Base-by-base conservation (phyloP, 1,140 invertebrate genomes). In the Whitmania pigra region DNA sequence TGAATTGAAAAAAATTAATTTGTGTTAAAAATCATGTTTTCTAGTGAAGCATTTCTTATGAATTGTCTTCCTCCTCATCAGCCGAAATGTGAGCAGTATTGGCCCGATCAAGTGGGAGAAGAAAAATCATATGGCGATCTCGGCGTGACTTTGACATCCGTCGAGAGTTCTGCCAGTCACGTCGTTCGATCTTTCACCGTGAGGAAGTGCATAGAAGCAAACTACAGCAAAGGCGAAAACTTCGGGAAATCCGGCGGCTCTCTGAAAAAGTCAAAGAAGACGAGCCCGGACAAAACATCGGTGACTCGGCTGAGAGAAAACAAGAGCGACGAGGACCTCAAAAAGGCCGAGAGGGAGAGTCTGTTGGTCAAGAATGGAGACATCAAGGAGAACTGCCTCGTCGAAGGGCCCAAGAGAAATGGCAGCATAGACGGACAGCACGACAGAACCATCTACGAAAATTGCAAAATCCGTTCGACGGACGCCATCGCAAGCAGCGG, bases 71-170 rank as follows among this genome's bases (percentile, higher is more conserved):
- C 2, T 36, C 31, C 11, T 76, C 31, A n/a, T 43, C 76, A 92
- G 90, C 88, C 90, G 78, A 96, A 96, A 85, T 96, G 93, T 84
- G 93, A 94, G 82, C 90, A 92, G 90, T 96, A 96, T 80, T 95
- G 93, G 93, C 93, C 93, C 73, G 71, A 71, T 31, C 91, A 86
- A n/a, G 85, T 88, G 75, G 84, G 93, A 83, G 87, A 86, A 74
- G 91, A 91, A 20, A 85, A 86, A 0, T 90, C 92, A 79, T 89
- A 88, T 27, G 93, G 94, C 78, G 88, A 90, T 18, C 89, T 95
- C 77, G 89, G 91, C 84, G 92, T 96, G 5, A 89, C 87, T 75
- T 81, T 93, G 68, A 81, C 91, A 43, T 88, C 89, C 79, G 91
- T 93, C 83, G 91, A 94, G 78, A 87, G 92, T 0, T 97, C 99